Evolutionary conservation across 2,797 vertebrate species (phyloP).

Genomic region (Stomatorhinus walkeri): DNA sequence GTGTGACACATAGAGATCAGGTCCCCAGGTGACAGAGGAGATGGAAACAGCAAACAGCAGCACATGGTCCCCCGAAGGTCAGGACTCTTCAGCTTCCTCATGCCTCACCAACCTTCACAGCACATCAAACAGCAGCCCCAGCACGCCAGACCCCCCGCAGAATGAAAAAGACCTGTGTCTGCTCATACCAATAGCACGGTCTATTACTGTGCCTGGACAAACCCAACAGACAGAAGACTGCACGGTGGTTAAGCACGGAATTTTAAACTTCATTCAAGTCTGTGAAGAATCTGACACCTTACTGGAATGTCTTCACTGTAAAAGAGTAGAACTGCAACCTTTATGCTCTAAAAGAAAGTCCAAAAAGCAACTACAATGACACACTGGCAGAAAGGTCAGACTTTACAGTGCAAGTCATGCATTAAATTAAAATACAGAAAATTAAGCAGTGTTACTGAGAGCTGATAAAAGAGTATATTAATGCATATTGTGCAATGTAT

Average conservation of each 20-base stretch:
- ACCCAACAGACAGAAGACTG: background rate
- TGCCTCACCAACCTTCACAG: background rate
- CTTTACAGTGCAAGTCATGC: background rate
- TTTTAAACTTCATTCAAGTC: conserved; percentile 3
- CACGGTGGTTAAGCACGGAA: background rate
- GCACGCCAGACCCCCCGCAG: background rate
- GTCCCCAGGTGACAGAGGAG: background rate
- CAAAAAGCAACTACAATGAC: background rate
- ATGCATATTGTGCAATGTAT: background rate
- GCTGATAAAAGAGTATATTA: background rate
- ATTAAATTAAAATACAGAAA: background rate
- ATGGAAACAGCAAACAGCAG: background rate
- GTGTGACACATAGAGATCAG: background rate
- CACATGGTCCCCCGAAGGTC: background rate
- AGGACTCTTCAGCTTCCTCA: background rate
- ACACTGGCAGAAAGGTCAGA: background rate
- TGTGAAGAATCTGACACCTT: background rate
- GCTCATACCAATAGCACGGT: background rate
- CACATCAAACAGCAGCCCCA: background rate
- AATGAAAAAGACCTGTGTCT: background rate
- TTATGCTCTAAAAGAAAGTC: background rate
- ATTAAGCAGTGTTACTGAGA: background rate
- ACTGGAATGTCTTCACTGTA: background rate
- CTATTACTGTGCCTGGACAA: background rate
- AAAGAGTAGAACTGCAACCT: background rate